Conservation (phyloP, 2,888 invertebrate genomes). For the Lampropteryx suffumata region DNA sequence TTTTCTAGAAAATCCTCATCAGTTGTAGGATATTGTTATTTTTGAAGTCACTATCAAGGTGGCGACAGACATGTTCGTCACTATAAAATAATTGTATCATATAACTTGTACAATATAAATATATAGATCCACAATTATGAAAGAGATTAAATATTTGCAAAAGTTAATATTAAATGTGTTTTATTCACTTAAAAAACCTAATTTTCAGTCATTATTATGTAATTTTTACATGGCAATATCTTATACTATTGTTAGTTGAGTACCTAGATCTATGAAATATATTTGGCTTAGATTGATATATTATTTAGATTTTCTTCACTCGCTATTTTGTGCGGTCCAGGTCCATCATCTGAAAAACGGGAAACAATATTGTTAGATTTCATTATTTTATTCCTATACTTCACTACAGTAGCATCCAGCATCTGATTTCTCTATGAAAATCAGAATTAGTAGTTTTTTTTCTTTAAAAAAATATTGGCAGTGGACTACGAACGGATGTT, state of each 20-base stretch:
- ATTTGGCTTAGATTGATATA: slow-evolving; percentile 48
- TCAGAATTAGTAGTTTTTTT: no score
- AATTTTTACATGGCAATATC: slow-evolving; percentile 47
- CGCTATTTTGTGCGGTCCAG: slow-evolving; percentile 83
- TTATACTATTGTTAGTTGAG: slow-evolving; percentile 45
- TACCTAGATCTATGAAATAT: slow-evolving; percentile 45
- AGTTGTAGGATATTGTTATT: slow-evolving; percentile 58
- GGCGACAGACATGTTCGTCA: slow-evolving; percentile 60
- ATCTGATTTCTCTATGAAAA: no score
- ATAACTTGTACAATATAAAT: slow-evolving; percentile 83
- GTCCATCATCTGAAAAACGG: slow-evolving; percentile 71
- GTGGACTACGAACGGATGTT: no score
- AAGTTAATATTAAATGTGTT: slow-evolving; percentile 73
- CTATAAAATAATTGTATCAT: slow-evolving; percentile 76
- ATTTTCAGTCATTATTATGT: slow-evolving; percentile 54
- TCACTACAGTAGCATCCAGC: no score
- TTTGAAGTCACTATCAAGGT: slow-evolving; percentile 56
- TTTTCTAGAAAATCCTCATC: slow-evolving; percentile 59
- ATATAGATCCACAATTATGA: slow-evolving; percentile 84
- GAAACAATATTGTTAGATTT: no score
- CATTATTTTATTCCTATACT: no score
- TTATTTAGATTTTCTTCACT: slow-evolving; percentile 44
- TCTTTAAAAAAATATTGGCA: no score
- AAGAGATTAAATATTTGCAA: slow-evolving; percentile 84
- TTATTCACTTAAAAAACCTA: slow-evolving; percentile 52